These are phyloP conservation scores for Atopsyche davidsoni DNA, from an alignment of 1,140 invertebrate species.

Conservation along the genomic window DNA sequence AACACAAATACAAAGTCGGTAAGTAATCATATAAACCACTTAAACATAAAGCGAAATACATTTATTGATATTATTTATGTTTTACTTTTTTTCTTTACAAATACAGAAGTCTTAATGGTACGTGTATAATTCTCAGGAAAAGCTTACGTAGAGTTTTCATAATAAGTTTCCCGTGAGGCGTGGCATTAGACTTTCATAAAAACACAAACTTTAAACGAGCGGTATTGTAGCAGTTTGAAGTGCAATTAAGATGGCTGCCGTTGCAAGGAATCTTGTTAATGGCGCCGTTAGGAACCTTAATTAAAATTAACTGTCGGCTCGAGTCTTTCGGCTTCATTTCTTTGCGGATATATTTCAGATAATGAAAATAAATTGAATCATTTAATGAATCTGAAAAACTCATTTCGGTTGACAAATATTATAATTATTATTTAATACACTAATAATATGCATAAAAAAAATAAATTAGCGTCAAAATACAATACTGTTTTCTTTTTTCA, in stretches of 20 bases:
- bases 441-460: constrained; percentile 18
- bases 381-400: not conserved
- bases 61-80: too few species aligned
- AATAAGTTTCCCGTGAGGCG: too few species aligned
- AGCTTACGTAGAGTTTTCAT: too few species aligned
- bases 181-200: too few species aligned
- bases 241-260: constrained; percentile 25
- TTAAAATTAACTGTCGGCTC: constrained; percentile 24
- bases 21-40: too few species aligned
- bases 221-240: constrained; percentile 18
- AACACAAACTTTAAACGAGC: constrained; percentile 20
- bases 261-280: constrained; percentile 25
- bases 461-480: constrained; percentile 13
- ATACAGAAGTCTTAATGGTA: too few species aligned
- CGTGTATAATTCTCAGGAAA: too few species aligned
- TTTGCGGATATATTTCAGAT: not conserved
- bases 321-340: constrained; percentile 13
- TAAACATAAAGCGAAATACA: too few species aligned
- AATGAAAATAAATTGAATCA: not conserved
- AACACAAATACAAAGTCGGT: too few species aligned
- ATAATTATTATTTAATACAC: not conserved
- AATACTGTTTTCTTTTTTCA: too few species aligned
- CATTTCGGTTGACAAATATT: too few species aligned
- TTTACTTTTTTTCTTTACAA: too few species aligned
- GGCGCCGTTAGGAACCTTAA: constrained; percentile 21